Conservation (phyloP, 2,113 vertebrate genomes). For the Pitta sordida region DNA sequence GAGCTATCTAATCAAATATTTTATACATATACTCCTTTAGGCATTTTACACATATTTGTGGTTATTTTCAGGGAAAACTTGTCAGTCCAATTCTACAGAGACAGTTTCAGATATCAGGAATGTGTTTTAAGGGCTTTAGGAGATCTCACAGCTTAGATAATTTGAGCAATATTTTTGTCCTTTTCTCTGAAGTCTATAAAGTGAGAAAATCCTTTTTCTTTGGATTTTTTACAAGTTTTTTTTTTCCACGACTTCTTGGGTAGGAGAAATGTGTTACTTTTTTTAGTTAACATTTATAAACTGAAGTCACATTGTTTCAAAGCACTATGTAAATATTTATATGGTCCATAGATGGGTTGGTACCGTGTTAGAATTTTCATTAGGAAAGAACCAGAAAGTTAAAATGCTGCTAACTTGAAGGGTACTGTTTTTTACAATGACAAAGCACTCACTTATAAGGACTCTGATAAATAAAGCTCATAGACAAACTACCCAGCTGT, state of each 20-base stretch:
- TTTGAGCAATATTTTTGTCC: not conserved
- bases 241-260: not conserved
- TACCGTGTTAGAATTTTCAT: not conserved
- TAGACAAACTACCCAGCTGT: conserved; percentile 42
- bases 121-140: not conserved
- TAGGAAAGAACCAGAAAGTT: not conserved
- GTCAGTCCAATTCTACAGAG: not conserved
- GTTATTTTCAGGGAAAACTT: not conserved
- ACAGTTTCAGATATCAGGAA: not conserved
- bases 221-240: not conserved
- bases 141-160: not conserved
- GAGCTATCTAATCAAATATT: not conserved
- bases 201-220: not conserved
- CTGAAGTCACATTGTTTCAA: not conserved
- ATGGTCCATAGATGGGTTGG: not conserved
- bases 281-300: not conserved
- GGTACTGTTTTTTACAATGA: not conserved
- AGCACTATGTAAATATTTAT: rapidly evolving
- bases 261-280: not conserved
- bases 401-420: not conserved
- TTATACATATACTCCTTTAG: not conserved
- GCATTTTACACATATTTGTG: not conserved
- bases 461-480: not conserved
- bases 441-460: not conserved
- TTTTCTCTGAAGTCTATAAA: not conserved